Conservation (phyloP, 2,113 vertebrate genomes). For the Pelmatolapia mariae region DNA sequence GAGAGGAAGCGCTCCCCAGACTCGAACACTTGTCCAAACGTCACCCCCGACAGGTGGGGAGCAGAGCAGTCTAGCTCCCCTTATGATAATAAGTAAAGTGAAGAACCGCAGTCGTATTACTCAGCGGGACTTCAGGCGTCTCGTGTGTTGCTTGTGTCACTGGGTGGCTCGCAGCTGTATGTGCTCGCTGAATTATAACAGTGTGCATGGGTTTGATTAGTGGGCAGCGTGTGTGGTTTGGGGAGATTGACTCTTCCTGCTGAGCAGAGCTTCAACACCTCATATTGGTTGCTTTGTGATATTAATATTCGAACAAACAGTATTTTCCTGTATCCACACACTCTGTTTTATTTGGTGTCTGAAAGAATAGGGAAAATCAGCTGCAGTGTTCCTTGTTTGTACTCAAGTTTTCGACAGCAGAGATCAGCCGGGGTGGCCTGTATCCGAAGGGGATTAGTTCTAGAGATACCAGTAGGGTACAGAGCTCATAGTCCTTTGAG, state of each 20-base stretch:
- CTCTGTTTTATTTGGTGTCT: background rate
- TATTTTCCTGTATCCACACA: background rate
- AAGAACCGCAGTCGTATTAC: background rate
- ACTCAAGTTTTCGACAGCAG: background rate
- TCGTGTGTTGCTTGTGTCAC: background rate
- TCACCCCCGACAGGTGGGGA: constrained; percentile 49
- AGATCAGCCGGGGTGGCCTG: background rate
- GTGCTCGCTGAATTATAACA: constrained; percentile 1
- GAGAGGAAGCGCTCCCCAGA: constrained; percentile 45
- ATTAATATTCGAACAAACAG: background rate
- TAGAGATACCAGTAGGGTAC: background rate
- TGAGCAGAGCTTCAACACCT: constrained; percentile 10
- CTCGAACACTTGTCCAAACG: constrained; percentile 51
- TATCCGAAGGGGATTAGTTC: background rate
- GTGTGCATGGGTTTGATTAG: constrained; percentile 13
- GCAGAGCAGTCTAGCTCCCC: constrained; percentile 1
- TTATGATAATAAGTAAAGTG: constrained; percentile 9
- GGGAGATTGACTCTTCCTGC: constrained; percentile 20
- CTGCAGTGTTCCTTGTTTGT: background rate
- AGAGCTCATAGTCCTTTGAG: background rate
- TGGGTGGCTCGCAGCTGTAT: background rate
- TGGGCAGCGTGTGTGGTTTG: constrained; percentile 24
- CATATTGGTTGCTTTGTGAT: constrained; percentile 7
- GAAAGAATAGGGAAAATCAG: background rate
- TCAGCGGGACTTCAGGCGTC: background rate